Percentiles rank a stretch among this genome's conserved stretches.
Evolutionary conservation across 1,140 invertebrate species (phyloP).

Genomic region (Ladona fulva): DNA sequence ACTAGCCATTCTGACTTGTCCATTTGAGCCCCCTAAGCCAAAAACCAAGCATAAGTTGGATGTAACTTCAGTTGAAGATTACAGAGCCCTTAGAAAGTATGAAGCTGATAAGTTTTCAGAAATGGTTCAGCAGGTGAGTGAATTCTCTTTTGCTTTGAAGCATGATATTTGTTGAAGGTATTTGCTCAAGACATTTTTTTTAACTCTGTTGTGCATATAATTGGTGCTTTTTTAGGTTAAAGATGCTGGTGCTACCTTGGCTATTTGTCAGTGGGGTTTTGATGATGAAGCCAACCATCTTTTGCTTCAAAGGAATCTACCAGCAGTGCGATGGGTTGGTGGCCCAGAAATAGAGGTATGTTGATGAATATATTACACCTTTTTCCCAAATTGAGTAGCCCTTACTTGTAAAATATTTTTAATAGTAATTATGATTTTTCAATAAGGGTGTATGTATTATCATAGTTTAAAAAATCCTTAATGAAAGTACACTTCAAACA

Average conservation of each 20-base stretch:
- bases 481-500: too few relatives aligned
- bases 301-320: too few relatives aligned
- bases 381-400: too few relatives aligned
- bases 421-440: too few relatives aligned
- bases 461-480: too few relatives aligned
- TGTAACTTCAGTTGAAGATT: slow-evolving; percentile 92
- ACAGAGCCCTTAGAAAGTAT: slow-evolving; percentile 84
- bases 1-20: slow-evolving; percentile 95
- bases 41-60: slow-evolving; percentile 99
- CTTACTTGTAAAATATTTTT: too few relatives aligned
- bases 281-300: slow-evolving; percentile 98
- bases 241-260: slow-evolving; percentile 89
- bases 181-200: too few relatives aligned
- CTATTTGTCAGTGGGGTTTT: slow-evolving; percentile 99
- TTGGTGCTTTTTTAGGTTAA: slow-evolving; percentile 50
- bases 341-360: slow-evolving; percentile 78
- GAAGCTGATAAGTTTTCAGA: slow-evolving; percentile 92
- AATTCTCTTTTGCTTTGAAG: too few relatives aligned
- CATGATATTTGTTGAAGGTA: too few relatives aligned
- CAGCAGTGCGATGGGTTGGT: slow-evolving; percentile 89
- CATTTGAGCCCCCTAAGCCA: slow-evolving; percentile 99
- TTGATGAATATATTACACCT: slow-evolving; percentile 13
- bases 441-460: too few relatives aligned
- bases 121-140: slow-evolving; percentile 80
- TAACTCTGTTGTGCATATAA: background rate